Conservation (phyloP, 2,888 invertebrate genomes). For the Bugula neritina region DNA sequence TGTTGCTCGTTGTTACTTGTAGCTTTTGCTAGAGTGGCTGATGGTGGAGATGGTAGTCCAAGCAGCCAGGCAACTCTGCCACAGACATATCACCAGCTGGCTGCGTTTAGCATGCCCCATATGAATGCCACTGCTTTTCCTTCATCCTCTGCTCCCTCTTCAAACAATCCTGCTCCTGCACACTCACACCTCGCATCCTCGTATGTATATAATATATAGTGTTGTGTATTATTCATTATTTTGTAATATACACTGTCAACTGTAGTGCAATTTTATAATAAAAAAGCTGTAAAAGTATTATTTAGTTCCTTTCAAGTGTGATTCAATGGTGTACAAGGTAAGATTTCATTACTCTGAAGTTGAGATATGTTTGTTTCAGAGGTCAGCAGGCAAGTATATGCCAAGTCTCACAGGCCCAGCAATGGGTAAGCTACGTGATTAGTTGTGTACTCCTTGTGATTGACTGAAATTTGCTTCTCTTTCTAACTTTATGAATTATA, state of each 20-base stretch:
- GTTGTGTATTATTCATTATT: too few relatives aligned
- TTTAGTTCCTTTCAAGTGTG: too few relatives aligned
- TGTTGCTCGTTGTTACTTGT: too few relatives aligned
- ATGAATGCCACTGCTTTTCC: constrained; percentile 9
- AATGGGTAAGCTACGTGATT: not conserved
- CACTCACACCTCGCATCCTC: not conserved
- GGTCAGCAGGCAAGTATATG: not conserved
- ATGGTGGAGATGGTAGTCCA: not conserved
- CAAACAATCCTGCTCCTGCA: constrained; percentile 2
- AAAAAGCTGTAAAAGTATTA: too few relatives aligned
- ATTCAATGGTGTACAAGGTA: too few relatives aligned
- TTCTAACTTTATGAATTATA: too few relatives aligned
- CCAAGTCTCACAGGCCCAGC: not conserved
- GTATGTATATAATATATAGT: not conserved
- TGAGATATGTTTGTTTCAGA: not conserved
- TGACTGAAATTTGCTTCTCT: too few relatives aligned
- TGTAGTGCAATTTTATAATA: too few relatives aligned
- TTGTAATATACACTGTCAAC: too few relatives aligned
- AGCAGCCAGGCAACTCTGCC: not conserved
- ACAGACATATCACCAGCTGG: constrained; percentile 18
- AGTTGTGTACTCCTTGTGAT: not conserved
- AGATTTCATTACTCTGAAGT: too few relatives aligned
- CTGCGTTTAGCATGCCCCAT: constrained; percentile 9
- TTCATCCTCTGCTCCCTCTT: not conserved
- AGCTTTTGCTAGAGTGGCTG: constrained; percentile 17